These are phyloP conservation scores for Manis pentadactyla DNA, from an alignment of 2,797 vertebrate genomes.

Conservation along the genomic window DNA sequence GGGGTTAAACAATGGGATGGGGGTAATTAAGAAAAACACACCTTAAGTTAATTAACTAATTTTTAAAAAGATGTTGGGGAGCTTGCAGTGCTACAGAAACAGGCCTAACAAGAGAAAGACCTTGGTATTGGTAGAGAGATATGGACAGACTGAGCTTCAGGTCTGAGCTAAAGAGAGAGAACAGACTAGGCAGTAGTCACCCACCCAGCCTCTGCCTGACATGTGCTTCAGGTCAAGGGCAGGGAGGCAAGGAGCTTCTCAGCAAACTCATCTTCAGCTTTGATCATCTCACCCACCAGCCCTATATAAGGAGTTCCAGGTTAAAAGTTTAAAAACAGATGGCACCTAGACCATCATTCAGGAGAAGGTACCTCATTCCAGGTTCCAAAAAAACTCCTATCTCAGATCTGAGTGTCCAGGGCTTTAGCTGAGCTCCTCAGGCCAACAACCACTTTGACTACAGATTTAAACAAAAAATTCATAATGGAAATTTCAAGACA, in stretches of 20 bases:
- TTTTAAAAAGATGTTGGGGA: background rate
- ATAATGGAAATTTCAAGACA: background rate
- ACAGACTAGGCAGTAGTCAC: background rate
- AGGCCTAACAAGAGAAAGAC: background rate
- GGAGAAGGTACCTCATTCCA: slow-evolving; percentile 56
- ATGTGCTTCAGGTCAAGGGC: slow-evolving; percentile 8
- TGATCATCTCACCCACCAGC: slow-evolving; percentile 29
- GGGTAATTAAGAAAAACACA: slow-evolving; percentile 64
- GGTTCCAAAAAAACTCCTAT: slow-evolving; percentile 63
- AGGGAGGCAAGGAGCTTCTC: slow-evolving; percentile 28
- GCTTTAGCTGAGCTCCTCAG: slow-evolving; percentile 62
- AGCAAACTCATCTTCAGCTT: slow-evolving; percentile 42
- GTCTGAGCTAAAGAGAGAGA: background rate
- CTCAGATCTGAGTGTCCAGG: slow-evolving; percentile 67
- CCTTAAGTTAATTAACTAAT: slow-evolving; percentile 70
- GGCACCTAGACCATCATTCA: slow-evolving; percentile 76
- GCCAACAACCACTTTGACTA: slow-evolving; percentile 58
- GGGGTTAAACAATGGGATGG: background rate
- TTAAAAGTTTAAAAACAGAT: slow-evolving; percentile 55
- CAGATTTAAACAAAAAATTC: slow-evolving; percentile 10
- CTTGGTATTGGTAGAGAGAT: background rate
- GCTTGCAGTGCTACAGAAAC: slow-evolving; percentile 61
- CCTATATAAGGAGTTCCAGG: slow-evolving; percentile 54
- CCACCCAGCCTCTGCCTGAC: background rate
- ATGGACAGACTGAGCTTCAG: background rate